Evolutionary conservation across 2,888 invertebrate genomes (phyloP), one percentile per base, ranked within the genome.

Genomic region (Amaurobius ferox): DNA sequence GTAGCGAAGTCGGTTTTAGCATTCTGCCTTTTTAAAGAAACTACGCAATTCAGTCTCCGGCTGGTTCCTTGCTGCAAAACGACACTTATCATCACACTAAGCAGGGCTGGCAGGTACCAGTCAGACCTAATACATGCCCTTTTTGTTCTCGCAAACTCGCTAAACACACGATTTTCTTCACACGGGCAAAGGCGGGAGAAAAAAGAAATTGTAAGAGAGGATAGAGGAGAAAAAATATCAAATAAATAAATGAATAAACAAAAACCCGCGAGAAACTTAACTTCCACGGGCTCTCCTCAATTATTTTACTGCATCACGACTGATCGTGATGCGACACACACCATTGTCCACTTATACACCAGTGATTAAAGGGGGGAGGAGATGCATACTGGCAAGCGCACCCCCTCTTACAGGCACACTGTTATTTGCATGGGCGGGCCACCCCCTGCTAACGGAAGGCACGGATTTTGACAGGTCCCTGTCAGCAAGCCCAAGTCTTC

Each of bases 351-450:
- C 81, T 83, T 83, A 76, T n/a, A 26, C 28, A 62, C 68, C 48
- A 28, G 35, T 83, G 44, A 83, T 83, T 83, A 80, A 68, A 71
- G 30, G 28, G 62, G 64, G 71, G 5, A 35, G 30, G 23, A 23
- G 28, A 29, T 23, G 55, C 55, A 55, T 23, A 55, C 55, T 55
- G 55, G 66, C 66, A 32, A 30, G 32, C 16, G 32, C 32, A 6
- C 66, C 66, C 66, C 66, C 64, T 16, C 64, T 13, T 16, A 1
- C 66, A 1, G 32, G 0, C 35, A 16, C 81, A 62, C 76, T 83
- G 76, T 83, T 83, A 83, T 83, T 83, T 83, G 81, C 76, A 76
- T 76, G 80, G 80, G 80, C 80, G 81, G 76, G 44, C 70, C 70
- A 26, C 48, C 81, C 76, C 32, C 23, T 40, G 11, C 55, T 61